Evolutionary conservation across 2,113 vertebrate genomes (phyloP), one percentile per base, ranked within the genome.

Genomic region (Gopherus evgoodei): DNA sequence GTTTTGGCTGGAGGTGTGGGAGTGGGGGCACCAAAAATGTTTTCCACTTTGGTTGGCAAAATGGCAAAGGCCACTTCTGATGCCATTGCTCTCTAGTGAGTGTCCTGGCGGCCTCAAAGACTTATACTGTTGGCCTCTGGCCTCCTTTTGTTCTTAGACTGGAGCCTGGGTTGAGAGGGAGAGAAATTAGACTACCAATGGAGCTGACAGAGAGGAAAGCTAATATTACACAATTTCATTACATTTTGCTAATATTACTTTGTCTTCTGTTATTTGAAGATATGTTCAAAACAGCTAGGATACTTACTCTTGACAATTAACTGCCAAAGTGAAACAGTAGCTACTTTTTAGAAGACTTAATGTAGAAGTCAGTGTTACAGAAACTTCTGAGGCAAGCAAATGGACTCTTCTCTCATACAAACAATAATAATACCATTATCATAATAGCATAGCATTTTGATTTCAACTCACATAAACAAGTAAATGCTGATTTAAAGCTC

Each of bases 101-200:
- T 56, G 24, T n/a, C 35, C 72, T 91, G 52, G 8, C 42, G 81
- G 22, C 19, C 79, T 83, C 69, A 65, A 6, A 83, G 27, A 6
- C 47, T 56, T 35, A 50, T 49, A 19, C 29, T 35, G 47, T 31
- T 80, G 38, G 27, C 27, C 29, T 21, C 47, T 50, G 78, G 1
- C 13, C 38, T 57, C 54, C 16, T 44, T 83, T 83, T 47, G 11
- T 57, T 85, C 80, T 69, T 81, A 49, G 19, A 72, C 0, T 0
- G 27, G 59, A 27, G 14, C 72, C 1, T 1, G 52, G 80, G 13
- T n/a, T 94, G 57, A 52, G 57, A 47, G 31, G 38, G 80, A 79
- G 50, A 65, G 17, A 72, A 9, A 3, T 0, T 1, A 0, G 24
- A 82, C 22, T 86, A 49, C 42, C 76, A 0, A 0, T n/a, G 44